Base-by-base conservation (phyloP, 2,113 vertebrate species). In the Puntigrus tetrazona region DNA sequence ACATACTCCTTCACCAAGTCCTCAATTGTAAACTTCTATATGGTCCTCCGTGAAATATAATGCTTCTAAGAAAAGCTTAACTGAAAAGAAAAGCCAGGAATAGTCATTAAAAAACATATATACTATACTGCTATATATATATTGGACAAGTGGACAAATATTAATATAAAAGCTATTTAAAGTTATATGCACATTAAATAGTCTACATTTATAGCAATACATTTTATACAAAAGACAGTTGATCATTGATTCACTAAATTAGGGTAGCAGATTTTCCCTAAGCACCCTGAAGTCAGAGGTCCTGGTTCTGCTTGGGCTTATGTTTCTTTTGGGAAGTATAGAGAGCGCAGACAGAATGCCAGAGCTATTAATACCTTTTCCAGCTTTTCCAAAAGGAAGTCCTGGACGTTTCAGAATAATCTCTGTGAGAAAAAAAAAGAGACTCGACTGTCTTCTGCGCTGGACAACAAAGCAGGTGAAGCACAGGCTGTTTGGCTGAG, bases 361-460 rank as follows among this genome's bases (percentile, higher is more conserved):
- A 73, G 75, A 70, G 74, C 84, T 88, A 86, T 89, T 90, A 87
- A 88, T 90, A 87, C 38, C 72, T 90, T 90, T 88, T 85, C 89
- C 89, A 90, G 87, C 70, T 84, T 69, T 52, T 81, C 80, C 50
- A 55, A 57, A 72, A 88, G 84, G 84, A 88, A 87, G 84, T 84
- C 27, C 59, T 52, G 82, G 59, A 70, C 43, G 84, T 87, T 88
- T 83, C 72, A 67, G 27, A 87, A 76, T 77, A 84, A 78, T 82
- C 86, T 81, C 45, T 67, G 36, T 76, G 74, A 77, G 63, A 72
- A 67, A 74, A 87, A 84, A 89, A 31, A 81, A 78, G n/a, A 45
- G 27, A 69, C 36, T 69, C 50, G 36, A 81, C 79, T 81, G 79
- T 80, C 78, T 29, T 73, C 41, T 47, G 73, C 47, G 82, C 84